Conservation (phyloP, 2,888 invertebrate species). For the Hypolimnas misippus region DNA sequence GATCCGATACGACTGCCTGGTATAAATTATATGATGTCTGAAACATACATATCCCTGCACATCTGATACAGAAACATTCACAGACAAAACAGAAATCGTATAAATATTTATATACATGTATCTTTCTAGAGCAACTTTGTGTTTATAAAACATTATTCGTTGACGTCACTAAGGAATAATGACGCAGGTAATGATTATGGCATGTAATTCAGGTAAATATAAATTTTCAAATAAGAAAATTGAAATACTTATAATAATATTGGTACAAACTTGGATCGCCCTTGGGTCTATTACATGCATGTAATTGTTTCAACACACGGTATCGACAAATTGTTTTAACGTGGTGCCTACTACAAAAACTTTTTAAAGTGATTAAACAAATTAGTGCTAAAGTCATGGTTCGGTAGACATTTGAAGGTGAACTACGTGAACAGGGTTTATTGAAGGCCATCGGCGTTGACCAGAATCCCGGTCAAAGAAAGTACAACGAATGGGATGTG, state of each 20-base stretch:
- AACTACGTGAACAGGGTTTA: conserved; percentile 31
- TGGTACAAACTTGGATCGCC: background rate
- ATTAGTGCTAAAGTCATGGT: conserved; percentile 34
- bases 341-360: too few species aligned
- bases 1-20: background rate
- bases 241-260: background rate
- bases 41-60: conserved; percentile 7
- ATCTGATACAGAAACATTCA: conserved; percentile 17
- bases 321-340: too few species aligned
- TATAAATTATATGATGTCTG: conserved; percentile 11
- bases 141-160: conserved; percentile 55
- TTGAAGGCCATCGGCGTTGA: conserved; percentile 30
- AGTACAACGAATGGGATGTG: conserved; percentile 46
- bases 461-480: conserved; percentile 30
- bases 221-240: too few species aligned
- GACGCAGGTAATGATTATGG: background rate
- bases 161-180: conserved; percentile 57
- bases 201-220: conserved; percentile 2
- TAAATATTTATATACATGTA: conserved; percentile 60
- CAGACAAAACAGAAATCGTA: conserved; percentile 40
- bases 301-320: too few species aligned
- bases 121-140: conserved; percentile 58
- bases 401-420: conserved; percentile 36
- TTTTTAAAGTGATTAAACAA: conserved; percentile 34
- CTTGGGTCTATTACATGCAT: background rate